Base-by-base conservation (phyloP, 2,797 vertebrate species). In the Myoxocephalus aenaeus region DNA sequence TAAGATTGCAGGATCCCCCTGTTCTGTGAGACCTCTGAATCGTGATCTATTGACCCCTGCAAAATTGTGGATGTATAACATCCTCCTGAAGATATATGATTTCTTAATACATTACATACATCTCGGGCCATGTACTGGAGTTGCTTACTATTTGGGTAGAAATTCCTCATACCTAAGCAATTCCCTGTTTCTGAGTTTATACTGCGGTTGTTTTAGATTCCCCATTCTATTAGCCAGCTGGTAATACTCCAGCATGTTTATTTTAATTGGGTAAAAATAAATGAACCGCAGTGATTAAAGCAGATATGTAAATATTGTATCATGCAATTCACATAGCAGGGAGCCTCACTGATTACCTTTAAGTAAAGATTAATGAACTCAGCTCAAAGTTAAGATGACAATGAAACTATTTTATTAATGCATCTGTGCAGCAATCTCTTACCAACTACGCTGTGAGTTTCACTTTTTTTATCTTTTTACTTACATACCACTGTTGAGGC, bases 331-430 rank as follows among this genome's bases (percentile, higher is more conserved):
- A 27, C 36, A 34, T 65, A 78, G 80, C 61, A 67, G 73, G 79
- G 82, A 90, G 84, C 90, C 84, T 50, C 84, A 82, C 86, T 95
- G 92, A 95, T 95, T 95, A 89, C 82, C 63, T 90, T 87, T 94
- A 94, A 95, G 93, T 95, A 90, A 92, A 85, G 86, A 94, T 95
- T 94, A 95, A 95, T 92, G 90, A 91, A 86, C 81, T 87, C 50
- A 10, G 9, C n/a, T 9, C 64, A 79, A 81, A 77, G 85, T 80
- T 78, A 79, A 81, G 72, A 89, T 80, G 90, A 90, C 85, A 89
- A 88, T 89, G 87, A 86, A 89, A 87, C 84, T 79, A 86, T 89
- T 89, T 76, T 86, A 82, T 86, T 77, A 80, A 85, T 83, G 84
- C 66, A 79, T 79, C 63, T 70, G 69, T 57, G 36, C 62, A 68